These are phyloP conservation scores for Julus scandinavius DNA, from an alignment of 2,888 invertebrate genomes.

Conservation along the genomic window DNA sequence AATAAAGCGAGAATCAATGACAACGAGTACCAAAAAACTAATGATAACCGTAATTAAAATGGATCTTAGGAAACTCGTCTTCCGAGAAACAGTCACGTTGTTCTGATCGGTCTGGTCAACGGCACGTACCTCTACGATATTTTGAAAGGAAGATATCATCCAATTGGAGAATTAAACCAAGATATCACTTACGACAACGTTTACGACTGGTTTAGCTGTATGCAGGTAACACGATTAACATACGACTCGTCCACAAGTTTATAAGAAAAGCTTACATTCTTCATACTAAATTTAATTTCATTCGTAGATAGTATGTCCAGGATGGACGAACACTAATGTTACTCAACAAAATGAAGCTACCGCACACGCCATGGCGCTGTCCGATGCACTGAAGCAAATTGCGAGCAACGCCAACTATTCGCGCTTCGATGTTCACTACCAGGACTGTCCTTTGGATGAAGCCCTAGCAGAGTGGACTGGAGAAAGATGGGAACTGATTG, in stretches of 20 bases:
- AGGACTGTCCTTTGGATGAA: slow-evolving; percentile 30
- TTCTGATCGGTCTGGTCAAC: slow-evolving; percentile 68
- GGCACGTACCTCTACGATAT: slow-evolving; percentile 67
- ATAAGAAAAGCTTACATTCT: neutral
- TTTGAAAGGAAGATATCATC: slow-evolving; percentile 67
- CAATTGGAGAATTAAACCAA: slow-evolving; percentile 66
- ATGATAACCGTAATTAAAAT: neutral
- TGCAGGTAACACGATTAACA: slow-evolving; percentile 62
- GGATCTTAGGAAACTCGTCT: slow-evolving; percentile 64
- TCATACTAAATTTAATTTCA: neutral
- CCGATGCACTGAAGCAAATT: slow-evolving; percentile 44
- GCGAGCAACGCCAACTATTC: slow-evolving; percentile 34
- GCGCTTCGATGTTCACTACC: slow-evolving; percentile 54
- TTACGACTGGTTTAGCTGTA: slow-evolving; percentile 68
- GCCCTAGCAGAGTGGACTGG: slow-evolving; percentile 37
- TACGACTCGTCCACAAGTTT: no score
- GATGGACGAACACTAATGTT: slow-evolving; percentile 50
- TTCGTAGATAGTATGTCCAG: slow-evolving; percentile 47
- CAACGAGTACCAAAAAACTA: neutral
- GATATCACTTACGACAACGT: slow-evolving; percentile 68
- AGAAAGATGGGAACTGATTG: slow-evolving; percentile 49
- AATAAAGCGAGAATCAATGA: no score
- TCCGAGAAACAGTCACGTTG: slow-evolving; percentile 67
- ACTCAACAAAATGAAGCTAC: slow-evolving; percentile 50
- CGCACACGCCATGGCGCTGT: slow-evolving; percentile 46